Conservation (phyloP, 2,797 vertebrate species). For the Takifugu rubripes region DNA sequence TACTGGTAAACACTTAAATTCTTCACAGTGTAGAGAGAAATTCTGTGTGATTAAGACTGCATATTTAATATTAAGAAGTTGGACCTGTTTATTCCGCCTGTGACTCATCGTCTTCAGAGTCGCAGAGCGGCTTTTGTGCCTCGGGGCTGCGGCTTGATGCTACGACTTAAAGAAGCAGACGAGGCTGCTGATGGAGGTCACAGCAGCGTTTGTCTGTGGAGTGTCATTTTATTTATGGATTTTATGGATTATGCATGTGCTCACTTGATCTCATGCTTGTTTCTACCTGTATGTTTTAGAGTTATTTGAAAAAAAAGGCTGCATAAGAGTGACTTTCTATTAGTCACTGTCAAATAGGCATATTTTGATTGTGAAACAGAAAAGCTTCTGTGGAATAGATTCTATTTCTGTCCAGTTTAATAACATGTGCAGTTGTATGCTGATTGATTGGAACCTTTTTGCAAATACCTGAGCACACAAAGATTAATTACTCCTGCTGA, state of each 20-base stretch:
- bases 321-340: not conserved
- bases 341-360: too few species aligned
- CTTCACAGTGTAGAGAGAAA: conserved; percentile 13
- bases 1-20: conserved; percentile 20
- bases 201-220: conserved; percentile 20
- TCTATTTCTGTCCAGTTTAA: too few species aligned
- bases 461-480: too few species aligned
- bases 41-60: conserved; percentile 33
- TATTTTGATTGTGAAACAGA: too few species aligned
- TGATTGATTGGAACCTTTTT: too few species aligned
- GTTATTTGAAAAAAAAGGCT: not conserved
- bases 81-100: conserved; percentile 18
- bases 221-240: conserved; percentile 13
- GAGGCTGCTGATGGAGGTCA: conserved; percentile 23
- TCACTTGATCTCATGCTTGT: conserved; percentile 3
- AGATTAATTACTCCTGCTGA: too few species aligned
- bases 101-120: conserved; percentile 36
- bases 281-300: not conserved
- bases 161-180: conserved; percentile 3
- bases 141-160: conserved; percentile 9
- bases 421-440: too few species aligned
- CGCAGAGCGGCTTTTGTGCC: conserved; percentile 28
- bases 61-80: conserved; percentile 41
- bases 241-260: conserved; percentile 1
- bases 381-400: too few species aligned